Base-by-base conservation (phyloP, 2,113 vertebrate species). In the Pipra filicauda region DNA sequence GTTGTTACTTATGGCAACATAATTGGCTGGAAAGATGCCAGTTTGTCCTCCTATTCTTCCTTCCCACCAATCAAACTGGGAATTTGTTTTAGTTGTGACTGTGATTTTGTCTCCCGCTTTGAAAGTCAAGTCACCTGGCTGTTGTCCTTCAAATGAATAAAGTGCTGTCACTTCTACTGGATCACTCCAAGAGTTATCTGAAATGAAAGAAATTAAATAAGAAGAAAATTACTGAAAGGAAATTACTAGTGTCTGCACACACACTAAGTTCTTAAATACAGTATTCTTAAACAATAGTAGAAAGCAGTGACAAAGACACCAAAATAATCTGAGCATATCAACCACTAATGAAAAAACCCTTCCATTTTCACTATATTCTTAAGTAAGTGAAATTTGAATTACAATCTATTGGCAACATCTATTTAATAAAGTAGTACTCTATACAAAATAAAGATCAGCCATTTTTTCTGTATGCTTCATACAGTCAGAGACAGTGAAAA, bases 11-110 rank as follows among this genome's bases (percentile, higher is more conserved):
- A 98, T 97, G 10, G 98, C 95, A 81, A 99, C 99, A 46, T 99
- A 99, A 98, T 99, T 99, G 77, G 99, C 99, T 57, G 99, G 99
- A 76, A 99, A 99, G 96, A 99, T 99, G n/a, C 99, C 99, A 37
- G 98, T 98, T 59, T 97, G 96, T 22, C 98, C 99, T 64, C 97
- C 97, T 55, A 98, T 85, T 35, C 84, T 97, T 61, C 99, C 99
- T 96, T 99, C 99, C 99, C 99, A 99, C 99, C 99, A 99, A 91
- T 99, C 99, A 61, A 99, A 99, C 95, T 99, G 98, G 4, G 99
- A 99, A 44, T 98, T 98, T 0, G 99, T 99, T 97, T 98, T 98
- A 21, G 98, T 99, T 77, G 98, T 89, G 66, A 99, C 98, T 8
- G 97, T 98, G 96, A 99, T 99, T 92, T 85, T 98, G 96, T 99